phyloP scores from a whole-genome alignment of 2,888 invertebrate genomes.

The Drosophila birchii region DNA sequence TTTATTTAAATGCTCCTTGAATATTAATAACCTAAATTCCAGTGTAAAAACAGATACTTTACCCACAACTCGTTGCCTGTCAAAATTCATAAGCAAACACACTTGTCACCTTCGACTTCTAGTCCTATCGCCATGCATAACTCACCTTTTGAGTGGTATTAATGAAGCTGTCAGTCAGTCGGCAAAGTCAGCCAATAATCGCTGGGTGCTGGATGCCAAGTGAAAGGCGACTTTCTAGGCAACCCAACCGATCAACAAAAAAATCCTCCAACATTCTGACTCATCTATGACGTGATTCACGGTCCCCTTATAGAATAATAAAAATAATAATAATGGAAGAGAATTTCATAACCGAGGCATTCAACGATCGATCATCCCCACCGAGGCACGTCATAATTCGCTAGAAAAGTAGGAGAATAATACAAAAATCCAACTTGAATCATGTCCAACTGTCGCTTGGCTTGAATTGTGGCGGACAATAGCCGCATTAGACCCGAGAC shows the following conservation, averaged over 20 bases:
- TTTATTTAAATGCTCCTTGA: background rate
- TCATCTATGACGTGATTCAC: constrained; percentile 56
- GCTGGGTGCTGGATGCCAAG: constrained; percentile 40
- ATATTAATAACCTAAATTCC: background rate
- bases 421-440: constrained; percentile 27
- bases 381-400: constrained; percentile 80
- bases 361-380: constrained; percentile 79
- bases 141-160: constrained; percentile 59
- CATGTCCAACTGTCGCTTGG: constrained; percentile 68
- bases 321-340: background rate
- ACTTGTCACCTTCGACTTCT: constrained; percentile 76
- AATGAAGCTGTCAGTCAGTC: constrained; percentile 82
- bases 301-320: constrained; percentile 8
- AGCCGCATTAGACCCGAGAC: constrained; percentile 67
- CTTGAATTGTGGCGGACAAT: constrained; percentile 61
- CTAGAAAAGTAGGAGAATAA: constrained; percentile 69
- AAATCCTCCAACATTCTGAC: constrained; percentile 50
- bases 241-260: background rate
- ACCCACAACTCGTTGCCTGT: constrained; percentile 74
- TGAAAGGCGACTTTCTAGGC: constrained; percentile 52
- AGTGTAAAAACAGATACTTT: constrained; percentile 36
- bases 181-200: constrained; percentile 60
- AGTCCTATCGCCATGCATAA: constrained; percentile 39
- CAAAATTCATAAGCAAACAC: constrained; percentile 79
- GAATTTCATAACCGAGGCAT: constrained; percentile 65